Conservation (phyloP, 2,797 vertebrate genomes). For the Pseudochirops corinnae region DNA sequence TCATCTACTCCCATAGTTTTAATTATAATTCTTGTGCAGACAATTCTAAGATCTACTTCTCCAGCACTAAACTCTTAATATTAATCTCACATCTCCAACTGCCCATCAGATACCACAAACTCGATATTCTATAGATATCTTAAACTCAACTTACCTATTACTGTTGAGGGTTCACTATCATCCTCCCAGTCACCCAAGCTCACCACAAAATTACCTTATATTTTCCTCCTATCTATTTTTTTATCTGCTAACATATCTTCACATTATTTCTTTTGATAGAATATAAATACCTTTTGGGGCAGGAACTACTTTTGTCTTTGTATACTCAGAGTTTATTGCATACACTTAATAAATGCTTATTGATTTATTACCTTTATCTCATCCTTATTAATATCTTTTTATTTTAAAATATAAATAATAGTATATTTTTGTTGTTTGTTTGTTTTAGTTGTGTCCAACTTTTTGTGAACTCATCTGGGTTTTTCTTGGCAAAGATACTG, state of each 20-base stretch:
- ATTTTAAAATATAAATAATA: neutral
- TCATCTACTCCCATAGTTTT: conserved; percentile 9
- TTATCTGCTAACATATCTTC: neutral
- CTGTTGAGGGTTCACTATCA: neutral
- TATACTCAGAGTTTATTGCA: neutral
- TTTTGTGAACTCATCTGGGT: neutral
- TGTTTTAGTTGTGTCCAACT: neutral
- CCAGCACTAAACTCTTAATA: neutral
- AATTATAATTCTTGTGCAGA: neutral
- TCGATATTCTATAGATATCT: neutral
- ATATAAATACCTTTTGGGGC: neutral
- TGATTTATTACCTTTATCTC: neutral
- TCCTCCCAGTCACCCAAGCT: neutral
- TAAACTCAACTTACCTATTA: neutral
- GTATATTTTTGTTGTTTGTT: neutral
- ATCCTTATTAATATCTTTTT: neutral
- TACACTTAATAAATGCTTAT: neutral
- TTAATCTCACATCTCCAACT: neutral
- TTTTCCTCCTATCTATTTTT: neutral
- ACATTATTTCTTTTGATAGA: neutral
- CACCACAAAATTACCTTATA: neutral
- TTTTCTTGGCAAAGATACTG: neutral
- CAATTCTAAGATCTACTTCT: conserved; percentile 16
- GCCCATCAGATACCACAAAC: neutral
- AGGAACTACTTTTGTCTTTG: neutral